Evolutionary conservation across 1,140 invertebrate species (phyloP).

Genomic region (Brachionus rotundiformis): DNA sequence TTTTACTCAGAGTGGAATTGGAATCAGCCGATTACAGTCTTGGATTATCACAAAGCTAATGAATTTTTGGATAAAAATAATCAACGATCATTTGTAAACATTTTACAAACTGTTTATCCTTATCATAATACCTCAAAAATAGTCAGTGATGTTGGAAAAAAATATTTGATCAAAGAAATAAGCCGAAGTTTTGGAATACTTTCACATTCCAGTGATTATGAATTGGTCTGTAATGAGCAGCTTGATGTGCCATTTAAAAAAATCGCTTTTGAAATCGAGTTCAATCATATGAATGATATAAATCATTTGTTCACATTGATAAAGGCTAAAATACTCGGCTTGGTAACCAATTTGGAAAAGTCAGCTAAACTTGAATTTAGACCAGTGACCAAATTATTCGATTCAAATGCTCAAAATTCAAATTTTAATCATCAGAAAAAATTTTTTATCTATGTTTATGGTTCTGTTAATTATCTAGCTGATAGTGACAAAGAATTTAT

Average conservation of each 20-base stretch:
- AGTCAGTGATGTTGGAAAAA: not conserved
- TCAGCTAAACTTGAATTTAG: not conserved
- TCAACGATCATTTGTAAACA: not conserved
- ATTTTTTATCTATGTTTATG: not conserved
- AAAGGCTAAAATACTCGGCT: constrained; percentile 28
- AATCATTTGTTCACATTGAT: constrained; percentile 43
- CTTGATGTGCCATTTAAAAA: not conserved
- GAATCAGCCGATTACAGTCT: not conserved
- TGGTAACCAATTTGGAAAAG: constrained; percentile 19
- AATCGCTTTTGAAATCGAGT: not conserved
- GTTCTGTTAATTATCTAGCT: not conserved
- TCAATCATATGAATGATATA: constrained; percentile 9
- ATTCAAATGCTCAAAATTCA: not conserved
- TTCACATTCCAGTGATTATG: not conserved
- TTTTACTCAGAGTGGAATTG: constrained; percentile 49
- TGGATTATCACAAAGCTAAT: not conserved
- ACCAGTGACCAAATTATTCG: not conserved
- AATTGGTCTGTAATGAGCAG: not conserved
- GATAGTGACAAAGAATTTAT: not conserved
- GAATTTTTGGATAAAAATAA: not conserved
- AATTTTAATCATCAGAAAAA: not conserved
- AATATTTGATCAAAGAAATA: constrained; percentile 6
- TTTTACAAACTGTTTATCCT: constrained; percentile 44
- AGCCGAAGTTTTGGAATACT: not conserved
- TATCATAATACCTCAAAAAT: constrained; percentile 43